A percentile compares a stretch with the other conserved stretches of the same genome.
These are phyloP conservation scores for Hylomyscus alleni DNA, from an alignment of 2,797 vertebrate species.

Conservation along the genomic window DNA sequence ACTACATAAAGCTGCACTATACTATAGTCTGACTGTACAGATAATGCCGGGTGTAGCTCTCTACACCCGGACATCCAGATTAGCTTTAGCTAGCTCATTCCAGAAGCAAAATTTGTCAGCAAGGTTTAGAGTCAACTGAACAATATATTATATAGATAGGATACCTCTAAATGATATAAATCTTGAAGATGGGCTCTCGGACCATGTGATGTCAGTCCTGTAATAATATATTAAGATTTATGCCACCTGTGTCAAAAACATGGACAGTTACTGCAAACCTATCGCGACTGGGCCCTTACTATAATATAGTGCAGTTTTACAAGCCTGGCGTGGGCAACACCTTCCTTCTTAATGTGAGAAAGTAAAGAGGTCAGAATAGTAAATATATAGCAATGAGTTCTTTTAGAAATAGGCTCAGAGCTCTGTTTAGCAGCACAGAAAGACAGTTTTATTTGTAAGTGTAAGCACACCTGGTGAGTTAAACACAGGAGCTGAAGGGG, in stretches of 20 bases:
- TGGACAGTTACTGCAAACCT: conserved; percentile 92
- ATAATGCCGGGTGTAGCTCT: conserved; percentile 83
- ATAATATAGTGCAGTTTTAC: conserved; percentile 94
- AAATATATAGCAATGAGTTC: conserved; percentile 79
- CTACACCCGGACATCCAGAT: conserved; percentile 85
- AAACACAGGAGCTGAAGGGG: conserved; percentile 99
- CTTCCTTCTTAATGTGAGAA: conserved; percentile 78
- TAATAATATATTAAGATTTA: conserved; percentile 95
- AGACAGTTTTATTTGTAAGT: conserved; percentile 89
- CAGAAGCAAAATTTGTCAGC: conserved; percentile 87
- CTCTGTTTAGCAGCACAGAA: conserved; percentile 82
- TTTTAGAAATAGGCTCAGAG: conserved; percentile 86
- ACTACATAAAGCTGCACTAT: conserved; percentile 93
- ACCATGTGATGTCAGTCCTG: conserved; percentile 93
- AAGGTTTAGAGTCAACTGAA: conserved; percentile 89
- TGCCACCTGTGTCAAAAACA: conserved; percentile 93
- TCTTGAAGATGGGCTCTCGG: conserved; percentile 93
- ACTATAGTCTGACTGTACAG: conserved; percentile 88
- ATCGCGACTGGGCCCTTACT: conserved; percentile 89
- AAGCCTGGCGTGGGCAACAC: conserved; percentile 88
- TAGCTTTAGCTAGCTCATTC: conserved; percentile 86
- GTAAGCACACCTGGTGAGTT: conserved; percentile 99
- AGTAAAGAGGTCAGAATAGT: conserved; percentile 79
- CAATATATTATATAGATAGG: conserved; percentile 91
- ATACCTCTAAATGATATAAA: conserved; percentile 93